Evolutionary conservation across 2,888 invertebrate genomes (phyloP).

Genomic region (Leptopilina myrica): DNA sequence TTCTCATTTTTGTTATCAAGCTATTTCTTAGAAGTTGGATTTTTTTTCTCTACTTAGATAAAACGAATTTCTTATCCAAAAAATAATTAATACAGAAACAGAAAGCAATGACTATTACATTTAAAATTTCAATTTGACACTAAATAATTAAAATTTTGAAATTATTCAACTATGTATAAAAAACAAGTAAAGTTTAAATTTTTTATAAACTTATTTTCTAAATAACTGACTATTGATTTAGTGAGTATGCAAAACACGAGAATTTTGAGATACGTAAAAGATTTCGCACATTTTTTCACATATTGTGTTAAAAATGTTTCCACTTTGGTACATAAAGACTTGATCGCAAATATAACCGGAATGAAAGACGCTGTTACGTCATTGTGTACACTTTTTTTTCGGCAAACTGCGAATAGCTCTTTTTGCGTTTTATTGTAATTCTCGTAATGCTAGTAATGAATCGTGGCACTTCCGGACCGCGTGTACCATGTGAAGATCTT

Average conservation of each 20-base stretch:
- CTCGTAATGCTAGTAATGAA: constrained; percentile 15
- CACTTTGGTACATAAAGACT: background rate
- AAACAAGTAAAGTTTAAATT: no score
- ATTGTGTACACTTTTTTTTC: constrained; percentile 32
- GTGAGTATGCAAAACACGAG: background rate
- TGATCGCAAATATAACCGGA: constrained; percentile 10
- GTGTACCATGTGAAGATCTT: constrained; percentile 18
- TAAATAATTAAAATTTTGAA: no score
- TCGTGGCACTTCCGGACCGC: constrained; percentile 20
- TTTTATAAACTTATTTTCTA: no score
- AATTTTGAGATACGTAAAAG: background rate
- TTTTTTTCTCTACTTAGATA: no score
- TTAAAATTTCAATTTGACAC: no score
- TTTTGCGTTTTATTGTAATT: constrained; percentile 9
- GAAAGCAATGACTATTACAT: no score
- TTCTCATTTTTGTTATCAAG: no score
- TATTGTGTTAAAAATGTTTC: constrained; percentile 1
- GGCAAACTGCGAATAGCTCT: constrained; percentile 18
- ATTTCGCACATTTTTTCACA: background rate
- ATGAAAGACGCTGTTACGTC: constrained; percentile 14
- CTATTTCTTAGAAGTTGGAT: no score
- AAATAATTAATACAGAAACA: no score
- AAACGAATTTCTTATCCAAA: no score
- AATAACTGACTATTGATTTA: background rate
- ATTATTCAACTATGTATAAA: no score